phyloP scores from a whole-genome alignment of 2,797 vertebrate species.

The Mormyrus proboscirostris region DNA sequence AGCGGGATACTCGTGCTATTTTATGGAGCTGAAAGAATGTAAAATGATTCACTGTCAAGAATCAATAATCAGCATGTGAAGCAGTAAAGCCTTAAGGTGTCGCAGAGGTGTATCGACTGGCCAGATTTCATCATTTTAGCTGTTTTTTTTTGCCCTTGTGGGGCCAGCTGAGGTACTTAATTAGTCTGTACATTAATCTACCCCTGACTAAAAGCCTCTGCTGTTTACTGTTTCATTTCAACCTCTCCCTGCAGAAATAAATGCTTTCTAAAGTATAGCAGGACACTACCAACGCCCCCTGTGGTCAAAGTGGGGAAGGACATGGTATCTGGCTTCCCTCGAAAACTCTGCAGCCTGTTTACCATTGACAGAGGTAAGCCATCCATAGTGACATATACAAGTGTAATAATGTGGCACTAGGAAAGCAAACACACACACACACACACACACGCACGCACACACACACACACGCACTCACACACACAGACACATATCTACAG shows the following conservation, averaged over 20 bases:
- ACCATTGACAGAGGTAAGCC: not conserved
- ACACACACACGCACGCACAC: not conserved
- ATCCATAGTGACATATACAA: not conserved
- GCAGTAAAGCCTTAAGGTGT: not conserved
- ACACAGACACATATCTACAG: not conserved
- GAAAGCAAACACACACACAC: constrained; percentile 22
- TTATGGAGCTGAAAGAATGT: not conserved
- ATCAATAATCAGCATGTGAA: not conserved
- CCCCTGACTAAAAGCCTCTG: not conserved
- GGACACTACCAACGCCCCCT: constrained; percentile 33
- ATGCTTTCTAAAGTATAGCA: constrained; percentile 54
- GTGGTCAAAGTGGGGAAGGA: constrained; percentile 4
- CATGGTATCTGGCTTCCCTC: constrained; percentile 49
- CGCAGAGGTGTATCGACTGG: not conserved
- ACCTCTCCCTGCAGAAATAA: constrained; percentile 40
- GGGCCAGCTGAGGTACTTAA: not conserved
- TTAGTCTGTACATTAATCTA: not conserved
- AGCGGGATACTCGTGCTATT: not conserved
- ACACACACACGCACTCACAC: constrained; percentile 30
- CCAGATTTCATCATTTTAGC: not conserved
- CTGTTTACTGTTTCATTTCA: not conserved
- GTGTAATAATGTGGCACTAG: not conserved
- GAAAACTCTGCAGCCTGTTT: not conserved
- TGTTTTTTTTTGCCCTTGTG: not conserved
- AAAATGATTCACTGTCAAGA: not conserved